phyloP scores from a whole-genome alignment of 2,888 invertebrate genomes.

The Cyclophora punctaria region DNA sequence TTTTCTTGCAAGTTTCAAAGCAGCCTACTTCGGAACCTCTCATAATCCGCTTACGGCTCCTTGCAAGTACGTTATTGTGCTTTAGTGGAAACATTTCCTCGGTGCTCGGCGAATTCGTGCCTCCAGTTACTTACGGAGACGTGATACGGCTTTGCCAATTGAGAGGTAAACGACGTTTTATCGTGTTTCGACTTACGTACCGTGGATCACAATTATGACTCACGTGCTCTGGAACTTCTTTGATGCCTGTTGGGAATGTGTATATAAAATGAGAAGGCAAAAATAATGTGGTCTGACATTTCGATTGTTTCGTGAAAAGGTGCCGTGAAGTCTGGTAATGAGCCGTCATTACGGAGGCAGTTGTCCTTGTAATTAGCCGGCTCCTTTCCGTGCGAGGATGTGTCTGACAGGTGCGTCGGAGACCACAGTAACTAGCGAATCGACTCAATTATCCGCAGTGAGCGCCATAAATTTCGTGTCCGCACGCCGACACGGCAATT shows the following conservation, averaged over 20 bases:
- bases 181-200: conserved; percentile 13
- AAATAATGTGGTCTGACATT: no score
- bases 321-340: no score
- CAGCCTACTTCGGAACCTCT: conserved; percentile 69
- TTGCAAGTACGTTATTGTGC: conserved; percentile 62
- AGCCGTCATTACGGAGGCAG: no score
- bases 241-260: no score
- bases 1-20: conserved; percentile 72
- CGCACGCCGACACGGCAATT: conserved; percentile 69
- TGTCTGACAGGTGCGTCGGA: conserved; percentile 40
- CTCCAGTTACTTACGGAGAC: conserved; percentile 33
- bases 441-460: conserved; percentile 62
- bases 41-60: conserved; percentile 69
- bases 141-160: conserved; percentile 39
- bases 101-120: conserved; percentile 34
- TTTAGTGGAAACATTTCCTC: conserved; percentile 60
- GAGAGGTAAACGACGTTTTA: conserved; percentile 22
- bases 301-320: no score
- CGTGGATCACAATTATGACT: conserved; percentile 14
- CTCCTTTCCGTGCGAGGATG: conserved; percentile 10
- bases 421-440: conserved; percentile 37
- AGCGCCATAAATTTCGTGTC: conserved; percentile 63
- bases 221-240: neutral
- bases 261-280: no score
- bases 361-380: neutral